Conservation (phyloP, 2,888 invertebrate species). For the Drosophila rellima region DNA sequence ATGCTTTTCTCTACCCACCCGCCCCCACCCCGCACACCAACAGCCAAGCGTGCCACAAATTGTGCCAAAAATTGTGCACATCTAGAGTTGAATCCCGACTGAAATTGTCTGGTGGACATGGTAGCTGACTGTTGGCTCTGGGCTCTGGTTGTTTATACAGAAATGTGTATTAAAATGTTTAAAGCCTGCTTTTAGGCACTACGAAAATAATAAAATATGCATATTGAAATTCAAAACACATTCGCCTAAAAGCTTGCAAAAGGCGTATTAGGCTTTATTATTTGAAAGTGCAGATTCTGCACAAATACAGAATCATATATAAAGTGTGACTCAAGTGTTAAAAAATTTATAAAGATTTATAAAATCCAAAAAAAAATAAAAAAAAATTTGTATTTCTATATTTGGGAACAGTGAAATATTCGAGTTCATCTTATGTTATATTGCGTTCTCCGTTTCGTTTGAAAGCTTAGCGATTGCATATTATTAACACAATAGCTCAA, state of each 20-base stretch:
- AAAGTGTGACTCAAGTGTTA: background rate
- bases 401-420: no score
- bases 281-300: background rate
- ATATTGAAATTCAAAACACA: slow-evolving; percentile 15
- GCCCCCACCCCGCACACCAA: slow-evolving; percentile 9
- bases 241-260: slow-evolving; percentile 3
- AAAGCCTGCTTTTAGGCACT: slow-evolving; percentile 16
- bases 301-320: background rate
- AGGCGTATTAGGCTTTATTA: background rate
- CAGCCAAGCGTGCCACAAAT: slow-evolving; percentile 43
- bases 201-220: background rate
- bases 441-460: no score
- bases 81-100: slow-evolving; percentile 12
- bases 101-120: slow-evolving; percentile 6
- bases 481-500: no score
- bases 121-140: slow-evolving; percentile 2
- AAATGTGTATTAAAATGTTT: slow-evolving; percentile 19
- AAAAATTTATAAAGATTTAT: background rate
- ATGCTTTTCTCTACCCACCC: slow-evolving; percentile 50
- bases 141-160: background rate
- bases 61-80: slow-evolving; percentile 40
- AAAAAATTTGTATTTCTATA: no score
- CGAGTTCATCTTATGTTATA: no score
- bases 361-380: background rate
- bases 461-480: no score